Conservation (phyloP, 2,113 vertebrate genomes). For the Crypturellus undulatus region DNA sequence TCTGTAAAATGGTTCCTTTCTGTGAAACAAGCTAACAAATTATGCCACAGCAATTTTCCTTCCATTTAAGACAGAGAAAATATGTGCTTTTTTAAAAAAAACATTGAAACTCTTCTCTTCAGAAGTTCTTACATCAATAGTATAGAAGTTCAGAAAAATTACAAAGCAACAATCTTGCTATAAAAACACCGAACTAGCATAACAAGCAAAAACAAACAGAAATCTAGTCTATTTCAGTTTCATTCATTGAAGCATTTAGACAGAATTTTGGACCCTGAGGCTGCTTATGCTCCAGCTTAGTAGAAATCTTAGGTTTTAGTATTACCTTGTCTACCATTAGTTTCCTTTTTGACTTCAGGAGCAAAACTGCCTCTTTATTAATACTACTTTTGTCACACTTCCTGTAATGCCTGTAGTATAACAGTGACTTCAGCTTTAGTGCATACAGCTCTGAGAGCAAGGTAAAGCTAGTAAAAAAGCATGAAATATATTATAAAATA, state of each 20-base stretch:
- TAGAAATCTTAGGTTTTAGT: background rate
- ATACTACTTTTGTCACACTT: background rate
- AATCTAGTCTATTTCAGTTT: background rate
- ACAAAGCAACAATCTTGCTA: rapidly evolving
- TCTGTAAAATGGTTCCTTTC: background rate
- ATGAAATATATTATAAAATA: background rate
- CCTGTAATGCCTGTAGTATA: background rate
- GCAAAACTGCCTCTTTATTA: background rate
- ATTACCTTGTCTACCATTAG: background rate
- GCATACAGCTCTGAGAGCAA: background rate
- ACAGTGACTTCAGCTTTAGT: background rate
- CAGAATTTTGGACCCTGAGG: background rate
- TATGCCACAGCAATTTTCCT: background rate
- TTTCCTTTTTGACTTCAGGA: background rate
- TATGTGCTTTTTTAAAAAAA: background rate
- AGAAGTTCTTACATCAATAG: rapidly evolving
- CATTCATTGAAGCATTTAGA: background rate
- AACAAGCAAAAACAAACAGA: background rate
- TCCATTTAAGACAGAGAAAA: background rate
- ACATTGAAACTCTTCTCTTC: too few species aligned
- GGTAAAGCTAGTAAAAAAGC: background rate
- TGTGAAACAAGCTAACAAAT: background rate
- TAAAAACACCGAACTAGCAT: background rate
- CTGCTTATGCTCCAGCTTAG: background rate
- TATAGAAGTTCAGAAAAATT: background rate